Base-by-base conservation (phyloP, 2,888 invertebrate genomes). In the Meliscaeva auricollis region DNA sequence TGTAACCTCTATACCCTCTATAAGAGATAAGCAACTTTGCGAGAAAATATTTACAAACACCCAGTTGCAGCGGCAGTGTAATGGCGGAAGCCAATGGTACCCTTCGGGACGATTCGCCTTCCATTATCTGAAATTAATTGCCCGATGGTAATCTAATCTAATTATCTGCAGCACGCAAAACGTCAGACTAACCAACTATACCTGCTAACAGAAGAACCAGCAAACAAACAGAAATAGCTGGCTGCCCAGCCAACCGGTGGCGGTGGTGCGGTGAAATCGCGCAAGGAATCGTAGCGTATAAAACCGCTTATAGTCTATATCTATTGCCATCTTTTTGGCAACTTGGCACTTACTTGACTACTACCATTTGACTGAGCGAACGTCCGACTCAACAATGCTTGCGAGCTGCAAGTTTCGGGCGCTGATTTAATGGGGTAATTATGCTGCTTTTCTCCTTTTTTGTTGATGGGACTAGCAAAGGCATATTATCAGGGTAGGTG, bases 111-210 rank as follows among this genome's bases (percentile, higher is more conserved):
- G 81, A 85, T 54, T 85, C 85, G 76, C 73, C 81, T 68, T 48
- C 81, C 54, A 80, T 85, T 81, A 85, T 81, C 76, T 85, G 77
- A 85, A 85, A 85, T 85, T 85, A 85, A 85, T 85, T 85, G 85
- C 76, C 85, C 73, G 85, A 85, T 85, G 85, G 81, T 85, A 85
- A 85, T 85, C 85, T 81, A 85, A 85, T 85, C 85, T 81, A 85
- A 85, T 85, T 85, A 85, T 85, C 85, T 85, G 76, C 69, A 69
- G 68, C 85, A 85, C 85, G 85, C 85, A 85, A 85, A 77, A 80
- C 84, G 64, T 32, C 58, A 50, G 58, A 41, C 72, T 44, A 58
- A 70, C 74, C 62, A 46, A 50, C 48, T 15, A 54, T 15, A 54
- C 7, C 38, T 9, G 9, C 9, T 6, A n/a, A 48, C 17, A 48